Base-by-base conservation (phyloP, 2,113 vertebrate species). In the Dasyurus viverrinus region DNA sequence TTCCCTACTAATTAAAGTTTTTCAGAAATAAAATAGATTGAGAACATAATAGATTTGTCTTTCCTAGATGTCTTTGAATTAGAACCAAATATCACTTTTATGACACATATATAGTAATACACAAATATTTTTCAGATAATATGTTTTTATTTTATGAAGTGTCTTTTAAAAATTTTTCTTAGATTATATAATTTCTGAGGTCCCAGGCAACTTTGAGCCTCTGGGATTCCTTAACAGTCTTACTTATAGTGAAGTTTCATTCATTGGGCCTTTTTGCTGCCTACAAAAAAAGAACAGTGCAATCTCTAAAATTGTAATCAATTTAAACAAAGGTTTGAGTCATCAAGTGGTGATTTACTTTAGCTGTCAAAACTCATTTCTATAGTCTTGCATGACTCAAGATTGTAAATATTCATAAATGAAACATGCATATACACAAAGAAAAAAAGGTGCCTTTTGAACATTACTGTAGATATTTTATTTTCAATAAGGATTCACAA, bases 341-440 rank as follows among this genome's bases (percentile, higher is more conserved):
- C 93, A 91, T 93, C 96, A 93, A 24, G 2, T 84, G 95, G 91
- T 30, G 0, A 94, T 10, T 52, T 91, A 26, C 46, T 93, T 96
- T 90, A 89, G 55, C 42, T 89, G 68, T 84, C 36, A 76, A 76
- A 76, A 89, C 16, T 89, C 24, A 50, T 30, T 0, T 8, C 93
- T 96, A 9, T 24, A 97, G 48, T 94, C 96, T 54, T 54, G 6
- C 36, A 11, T 92, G 91, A 55, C 50, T 90, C 55, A 91, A 57
- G 16, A 57, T n/a, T 90, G 68, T 16, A 90, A 92, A 6, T 53
- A 93, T 47, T 84, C 90, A 94, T 54, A 90, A 7, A 52, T 30
- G 52, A 57, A 93, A 92, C 89, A 27, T 22, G 8, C 52, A 68
- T 5, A 68, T 30, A 68, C 27, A 93, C 54, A 90, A 42, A 22